phyloP scores from a whole-genome alignment of 2,113 vertebrate genomes.

The Pseudorasbora parva region DNA sequence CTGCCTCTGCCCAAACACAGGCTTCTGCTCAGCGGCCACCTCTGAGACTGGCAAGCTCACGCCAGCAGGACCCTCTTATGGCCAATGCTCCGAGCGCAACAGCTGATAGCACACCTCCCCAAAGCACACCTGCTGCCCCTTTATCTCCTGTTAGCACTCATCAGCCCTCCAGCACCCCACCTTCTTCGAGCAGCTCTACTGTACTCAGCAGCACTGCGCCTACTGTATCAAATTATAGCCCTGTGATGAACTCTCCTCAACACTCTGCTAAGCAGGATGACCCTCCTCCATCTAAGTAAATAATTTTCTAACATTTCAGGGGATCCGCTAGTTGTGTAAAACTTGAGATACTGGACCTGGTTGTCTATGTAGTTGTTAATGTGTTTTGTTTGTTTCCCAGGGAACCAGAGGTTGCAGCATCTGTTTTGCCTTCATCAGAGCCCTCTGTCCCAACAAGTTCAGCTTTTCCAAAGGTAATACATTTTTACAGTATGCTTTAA shows the following conservation, averaged over 20 bases:
- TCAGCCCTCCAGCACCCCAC: constrained; percentile 57
- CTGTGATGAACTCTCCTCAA: constrained; percentile 75
- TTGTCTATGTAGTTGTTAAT: not conserved
- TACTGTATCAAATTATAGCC: constrained; percentile 71
- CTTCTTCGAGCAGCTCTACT: constrained; percentile 59
- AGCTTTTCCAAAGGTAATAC: constrained; percentile 61
- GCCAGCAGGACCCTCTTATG: constrained; percentile 87
- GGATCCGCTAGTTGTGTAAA: not conserved
- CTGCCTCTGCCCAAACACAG: constrained; percentile 66
- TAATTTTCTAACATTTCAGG: not conserved
- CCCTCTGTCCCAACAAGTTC: constrained; percentile 45
- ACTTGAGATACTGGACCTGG: not conserved
- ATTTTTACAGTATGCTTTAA: not conserved
- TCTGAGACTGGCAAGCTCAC: constrained; percentile 72
- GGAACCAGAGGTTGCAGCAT: constrained; percentile 56
- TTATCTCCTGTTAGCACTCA: constrained; percentile 57
- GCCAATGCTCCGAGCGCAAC: constrained; percentile 71
- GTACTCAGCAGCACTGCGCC: constrained; percentile 57
- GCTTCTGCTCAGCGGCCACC: constrained; percentile 75
- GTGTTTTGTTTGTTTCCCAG: constrained; percentile 57
- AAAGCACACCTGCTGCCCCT: constrained; percentile 62
- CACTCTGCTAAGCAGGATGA: constrained; percentile 79
- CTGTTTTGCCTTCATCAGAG: constrained; percentile 56
- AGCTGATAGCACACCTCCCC: constrained; percentile 68
- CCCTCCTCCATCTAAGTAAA: constrained; percentile 62